Conservation (phyloP, 1,140 invertebrate species). For the Ceratitis capitata region DNA sequence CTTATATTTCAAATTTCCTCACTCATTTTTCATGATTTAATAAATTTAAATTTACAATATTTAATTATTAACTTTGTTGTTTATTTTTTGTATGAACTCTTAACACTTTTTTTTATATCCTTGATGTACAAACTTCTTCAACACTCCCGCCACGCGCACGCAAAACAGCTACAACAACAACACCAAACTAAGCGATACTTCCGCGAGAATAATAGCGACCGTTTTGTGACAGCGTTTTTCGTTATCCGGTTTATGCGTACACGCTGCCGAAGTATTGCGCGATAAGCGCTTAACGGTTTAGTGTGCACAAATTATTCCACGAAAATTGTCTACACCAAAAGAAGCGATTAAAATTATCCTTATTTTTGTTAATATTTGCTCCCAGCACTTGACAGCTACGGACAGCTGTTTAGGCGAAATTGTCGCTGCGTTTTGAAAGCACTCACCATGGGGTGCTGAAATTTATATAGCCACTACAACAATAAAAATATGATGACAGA, state of each 20-base stretch:
- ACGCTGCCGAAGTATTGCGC: not conserved
- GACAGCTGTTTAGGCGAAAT: not conserved
- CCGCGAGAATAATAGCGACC: not conserved
- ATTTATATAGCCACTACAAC: constrained; percentile 15
- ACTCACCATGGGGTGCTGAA: not conserved
- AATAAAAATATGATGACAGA: constrained; percentile 6
- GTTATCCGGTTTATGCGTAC: not conserved
- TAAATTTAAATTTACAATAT: not conserved
- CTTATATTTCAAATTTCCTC: not conserved
- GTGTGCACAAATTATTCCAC: not conserved
- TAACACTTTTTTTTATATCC: not conserved
- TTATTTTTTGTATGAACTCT: not conserved
- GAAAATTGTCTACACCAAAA: not conserved
- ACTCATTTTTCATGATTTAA: too few relatives aligned
- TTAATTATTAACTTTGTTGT: not conserved
- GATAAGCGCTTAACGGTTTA: not conserved
- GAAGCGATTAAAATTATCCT: not conserved
- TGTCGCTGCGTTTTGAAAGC: not conserved
- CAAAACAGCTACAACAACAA: not conserved
- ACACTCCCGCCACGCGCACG: not conserved
- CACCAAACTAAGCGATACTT: not conserved
- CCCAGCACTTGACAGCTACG: not conserved
- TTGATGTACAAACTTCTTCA: not conserved
- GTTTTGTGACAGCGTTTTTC: not conserved
- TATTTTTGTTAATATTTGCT: not conserved